phyloP scores from a whole-genome alignment of 2,113 vertebrate species.

The Eolophus roseicapilla region DNA sequence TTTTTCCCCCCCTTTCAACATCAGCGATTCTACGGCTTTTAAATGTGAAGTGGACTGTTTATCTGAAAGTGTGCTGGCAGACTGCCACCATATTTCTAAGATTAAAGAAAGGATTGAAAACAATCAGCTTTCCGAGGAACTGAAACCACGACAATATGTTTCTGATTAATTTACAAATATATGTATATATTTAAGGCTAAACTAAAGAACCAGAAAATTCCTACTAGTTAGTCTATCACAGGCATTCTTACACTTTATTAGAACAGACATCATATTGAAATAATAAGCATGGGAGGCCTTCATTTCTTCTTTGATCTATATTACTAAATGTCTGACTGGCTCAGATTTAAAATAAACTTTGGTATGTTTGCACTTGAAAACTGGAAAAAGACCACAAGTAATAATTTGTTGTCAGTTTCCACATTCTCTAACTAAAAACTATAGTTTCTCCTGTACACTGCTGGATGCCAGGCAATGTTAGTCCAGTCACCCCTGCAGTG shows the following conservation, averaged over 20 bases:
- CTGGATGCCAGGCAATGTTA: constrained; percentile 52
- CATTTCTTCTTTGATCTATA: constrained; percentile 76
- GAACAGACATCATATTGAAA: constrained; percentile 81
- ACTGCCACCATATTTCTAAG: constrained; percentile 75
- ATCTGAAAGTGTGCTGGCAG: constrained; percentile 77
- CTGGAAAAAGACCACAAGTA: constrained; percentile 75
- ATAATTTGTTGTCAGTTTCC: constrained; percentile 79
- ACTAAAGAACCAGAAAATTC: constrained; percentile 74
- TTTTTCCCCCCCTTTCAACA: not conserved
- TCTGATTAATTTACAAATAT: constrained; percentile 83
- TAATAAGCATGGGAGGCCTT: constrained; percentile 80
- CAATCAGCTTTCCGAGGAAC: constrained; percentile 74
- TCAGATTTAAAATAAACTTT: constrained; percentile 78
- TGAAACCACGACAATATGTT: constrained; percentile 75
- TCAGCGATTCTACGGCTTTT: constrained; percentile 62
- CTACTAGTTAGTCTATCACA: constrained; percentile 70
- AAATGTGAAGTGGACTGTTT: constrained; percentile 73
- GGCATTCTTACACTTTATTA: constrained; percentile 77
- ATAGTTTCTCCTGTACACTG: constrained; percentile 77
- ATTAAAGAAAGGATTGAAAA: constrained; percentile 77
- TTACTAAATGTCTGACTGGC: constrained; percentile 75
- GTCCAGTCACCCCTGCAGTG: constrained; percentile 73
- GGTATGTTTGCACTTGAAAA: constrained; percentile 78
- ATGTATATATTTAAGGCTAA: constrained; percentile 78
- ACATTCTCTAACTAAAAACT: constrained; percentile 75